Conservation (phyloP, 2,888 invertebrate species). For the Pteria penguin region DNA sequence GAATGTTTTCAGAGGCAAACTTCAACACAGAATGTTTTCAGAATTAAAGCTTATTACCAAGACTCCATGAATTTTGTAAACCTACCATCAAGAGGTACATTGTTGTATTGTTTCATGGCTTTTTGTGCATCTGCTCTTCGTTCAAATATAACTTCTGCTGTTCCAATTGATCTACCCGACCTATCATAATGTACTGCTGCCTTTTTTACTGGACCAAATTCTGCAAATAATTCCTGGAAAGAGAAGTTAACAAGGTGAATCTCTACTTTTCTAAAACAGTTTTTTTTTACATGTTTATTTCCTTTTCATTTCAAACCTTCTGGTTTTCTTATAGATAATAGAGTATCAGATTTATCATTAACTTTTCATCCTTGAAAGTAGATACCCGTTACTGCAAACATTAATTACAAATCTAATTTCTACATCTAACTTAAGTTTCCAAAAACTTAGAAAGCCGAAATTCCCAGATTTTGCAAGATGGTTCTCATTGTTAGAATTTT, state of each 20-base stretch:
- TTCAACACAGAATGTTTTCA: too few species aligned
- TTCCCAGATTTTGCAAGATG: too few species aligned
- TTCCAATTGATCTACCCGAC: conserved; percentile 96
- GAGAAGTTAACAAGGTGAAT: conserved; percentile 27
- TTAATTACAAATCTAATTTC: too few species aligned
- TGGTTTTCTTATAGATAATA: neutral
- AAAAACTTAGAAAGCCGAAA: too few species aligned
- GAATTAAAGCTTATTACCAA: too few species aligned
- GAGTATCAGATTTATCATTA: too few species aligned
- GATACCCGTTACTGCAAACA: too few species aligned
- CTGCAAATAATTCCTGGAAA: conserved; percentile 92
- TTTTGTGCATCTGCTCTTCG: conserved; percentile 92
- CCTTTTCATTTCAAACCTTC: neutral
- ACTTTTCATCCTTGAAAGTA: too few species aligned
- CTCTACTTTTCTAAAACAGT: neutral
- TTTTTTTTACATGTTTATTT: neutral
- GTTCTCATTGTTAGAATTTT: too few species aligned
- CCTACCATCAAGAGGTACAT: conserved; percentile 95
- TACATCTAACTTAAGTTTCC: too few species aligned
- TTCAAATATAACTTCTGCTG: conserved; percentile 98
- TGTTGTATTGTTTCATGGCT: conserved; percentile 97
- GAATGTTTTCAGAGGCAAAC: too few species aligned
- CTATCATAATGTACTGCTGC: conserved; percentile 98
- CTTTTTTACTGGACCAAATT: conserved; percentile 96
- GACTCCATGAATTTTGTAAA: too few species aligned